Percentiles rank a stretch among this genome's conserved stretches.
Conservation (phyloP, 2,888 invertebrate species). For the Rhingia campestris region DNA sequence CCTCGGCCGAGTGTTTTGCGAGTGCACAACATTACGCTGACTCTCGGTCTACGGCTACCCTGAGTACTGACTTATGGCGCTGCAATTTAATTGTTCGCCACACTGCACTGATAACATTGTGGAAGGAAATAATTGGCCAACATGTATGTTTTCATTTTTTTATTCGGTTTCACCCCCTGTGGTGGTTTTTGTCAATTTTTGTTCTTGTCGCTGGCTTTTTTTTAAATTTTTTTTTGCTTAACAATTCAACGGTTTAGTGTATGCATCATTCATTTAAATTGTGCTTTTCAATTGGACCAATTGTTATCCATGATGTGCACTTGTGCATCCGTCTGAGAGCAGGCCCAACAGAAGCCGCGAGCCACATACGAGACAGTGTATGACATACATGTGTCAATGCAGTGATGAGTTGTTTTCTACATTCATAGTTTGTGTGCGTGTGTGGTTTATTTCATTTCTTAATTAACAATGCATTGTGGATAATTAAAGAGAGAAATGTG, state of each 20-base stretch:
- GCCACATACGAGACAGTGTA: background rate
- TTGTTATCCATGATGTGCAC: constrained; percentile 65
- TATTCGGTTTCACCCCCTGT: constrained; percentile 41
- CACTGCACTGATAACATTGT: constrained; percentile 69
- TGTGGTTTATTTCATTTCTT: constrained; percentile 62
- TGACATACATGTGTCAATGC: constrained; percentile 55
- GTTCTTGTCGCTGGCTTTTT: constrained; percentile 10
- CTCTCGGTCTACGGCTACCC: constrained; percentile 32
- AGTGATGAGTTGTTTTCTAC: constrained; percentile 39
- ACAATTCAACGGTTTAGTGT: constrained; percentile 52
- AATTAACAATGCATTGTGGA: constrained; percentile 63
- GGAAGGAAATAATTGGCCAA: constrained; percentile 70
- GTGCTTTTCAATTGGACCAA: constrained; percentile 68
- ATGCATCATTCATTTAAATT: constrained; percentile 67
- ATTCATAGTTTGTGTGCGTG: constrained; percentile 3
- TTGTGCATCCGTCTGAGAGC: constrained; percentile 63
- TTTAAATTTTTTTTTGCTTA: constrained; percentile 50
- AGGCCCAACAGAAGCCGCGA: constrained; percentile 31
- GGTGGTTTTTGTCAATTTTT: constrained; percentile 13
- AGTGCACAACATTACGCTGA: constrained; percentile 54
- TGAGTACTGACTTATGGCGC: constrained; percentile 71
- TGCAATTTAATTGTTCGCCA: constrained; percentile 71
- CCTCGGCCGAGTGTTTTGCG: constrained; percentile 36
- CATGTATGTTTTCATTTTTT: constrained; percentile 48
- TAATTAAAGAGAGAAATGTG: constrained; percentile 56